A percentile compares a stretch with the other conserved stretches of the same genome.
phyloP scores from a whole-genome alignment of 1,140 invertebrate species.

The Macrobrachium rosenbergii region DNA sequence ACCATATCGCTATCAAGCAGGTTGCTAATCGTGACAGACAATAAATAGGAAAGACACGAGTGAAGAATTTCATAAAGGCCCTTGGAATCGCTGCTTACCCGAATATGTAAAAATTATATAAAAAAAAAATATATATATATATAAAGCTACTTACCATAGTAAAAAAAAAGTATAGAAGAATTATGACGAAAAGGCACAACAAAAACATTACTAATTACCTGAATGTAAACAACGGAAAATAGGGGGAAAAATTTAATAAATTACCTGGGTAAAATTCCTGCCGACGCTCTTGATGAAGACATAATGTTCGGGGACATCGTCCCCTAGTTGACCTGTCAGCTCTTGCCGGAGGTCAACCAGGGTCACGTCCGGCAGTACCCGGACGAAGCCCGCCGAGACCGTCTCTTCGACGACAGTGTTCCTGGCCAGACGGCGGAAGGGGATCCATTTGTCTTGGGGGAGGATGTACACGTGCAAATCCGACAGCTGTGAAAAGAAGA shows the following conservation, averaged over 20 bases:
- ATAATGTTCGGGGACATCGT: conserved; percentile 56
- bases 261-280: conserved; percentile 63
- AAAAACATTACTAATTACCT: too few relatives aligned
- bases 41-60: too few relatives aligned
- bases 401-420: conserved; percentile 63
- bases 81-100: too few relatives aligned
- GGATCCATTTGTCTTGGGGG: conserved; percentile 63
- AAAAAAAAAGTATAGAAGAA: too few relatives aligned
- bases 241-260: background rate
- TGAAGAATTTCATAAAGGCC: too few relatives aligned
- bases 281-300: conserved; percentile 64
- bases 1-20: too few relatives aligned
- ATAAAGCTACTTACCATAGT: too few relatives aligned
- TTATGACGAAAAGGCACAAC: too few relatives aligned
- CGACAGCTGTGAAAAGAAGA: conserved; percentile 43
- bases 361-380: conserved; percentile 44
- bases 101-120: too few relatives aligned
- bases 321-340: conserved; percentile 42
- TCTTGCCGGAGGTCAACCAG: conserved; percentile 52
- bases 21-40: too few relatives aligned
- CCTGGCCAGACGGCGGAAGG: conserved; percentile 60
- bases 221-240: too few relatives aligned
- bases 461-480: conserved; percentile 63
- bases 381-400: conserved; percentile 61
- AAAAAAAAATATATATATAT: too few relatives aligned